A percentile compares a stretch with the other conserved stretches of the same genome.
These are phyloP conservation scores for Melanaphis sacchari DNA, from an alignment of 1,140 invertebrate genomes.

Conservation along the genomic window DNA sequence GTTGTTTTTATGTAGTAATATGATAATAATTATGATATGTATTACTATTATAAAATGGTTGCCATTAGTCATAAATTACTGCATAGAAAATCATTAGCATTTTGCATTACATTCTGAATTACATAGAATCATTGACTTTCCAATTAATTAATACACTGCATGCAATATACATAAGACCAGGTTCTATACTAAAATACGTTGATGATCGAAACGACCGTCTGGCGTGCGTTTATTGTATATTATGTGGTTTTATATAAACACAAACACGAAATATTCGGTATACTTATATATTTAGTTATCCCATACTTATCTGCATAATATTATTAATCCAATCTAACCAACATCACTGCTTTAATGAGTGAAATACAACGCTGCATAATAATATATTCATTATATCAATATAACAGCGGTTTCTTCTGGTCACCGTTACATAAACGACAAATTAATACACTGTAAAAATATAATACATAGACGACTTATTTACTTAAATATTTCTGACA, in stretches of 20 bases:
- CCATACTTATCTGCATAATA: not conserved
- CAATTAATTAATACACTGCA: not conserved
- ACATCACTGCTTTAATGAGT: not conserved
- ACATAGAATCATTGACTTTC: not conserved
- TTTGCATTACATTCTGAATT: too few species aligned
- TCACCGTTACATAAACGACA: not conserved
- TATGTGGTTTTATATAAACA: not conserved
- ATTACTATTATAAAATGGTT: not conserved
- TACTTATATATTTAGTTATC: not conserved
- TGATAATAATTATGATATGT: too few species aligned
- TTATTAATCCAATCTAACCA: not conserved
- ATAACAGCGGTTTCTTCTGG: not conserved
- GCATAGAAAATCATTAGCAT: not conserved
- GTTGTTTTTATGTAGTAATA: too few species aligned
- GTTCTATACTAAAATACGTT: not conserved
- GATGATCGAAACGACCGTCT: not conserved
- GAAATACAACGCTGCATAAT: not conserved
- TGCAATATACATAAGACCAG: too few species aligned
- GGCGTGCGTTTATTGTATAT: not conserved
- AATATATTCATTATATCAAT: constrained; percentile 4
- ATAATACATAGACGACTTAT: not conserved
- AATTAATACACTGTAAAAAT: not conserved
- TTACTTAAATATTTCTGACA: not conserved
- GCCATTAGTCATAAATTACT: not conserved
- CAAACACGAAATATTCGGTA: not conserved